phyloP scores from a whole-genome alignment of 1,140 invertebrate genomes.

The Dendrolimus kikuchii region DNA sequence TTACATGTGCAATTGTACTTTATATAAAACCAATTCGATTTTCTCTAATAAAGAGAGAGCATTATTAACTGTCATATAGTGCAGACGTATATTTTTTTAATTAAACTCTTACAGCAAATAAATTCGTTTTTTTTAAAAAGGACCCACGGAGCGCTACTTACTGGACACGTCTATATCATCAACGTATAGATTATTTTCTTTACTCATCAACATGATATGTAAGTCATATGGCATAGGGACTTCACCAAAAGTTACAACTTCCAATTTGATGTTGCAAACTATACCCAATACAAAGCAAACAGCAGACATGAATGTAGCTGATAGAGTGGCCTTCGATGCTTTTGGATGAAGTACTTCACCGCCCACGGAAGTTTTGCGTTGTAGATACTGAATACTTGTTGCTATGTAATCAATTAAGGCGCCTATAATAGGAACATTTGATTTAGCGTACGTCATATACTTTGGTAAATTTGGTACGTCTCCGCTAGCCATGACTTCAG shows the following conservation, averaged over 20 bases:
- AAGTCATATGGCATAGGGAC: conserved; percentile 43
- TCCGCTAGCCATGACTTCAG: conserved; percentile 17
- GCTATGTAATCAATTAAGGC: conserved; percentile 49
- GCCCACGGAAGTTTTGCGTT: conserved; percentile 26
- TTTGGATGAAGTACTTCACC: conserved; percentile 34
- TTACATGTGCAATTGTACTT: too few relatives aligned
- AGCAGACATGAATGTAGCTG: conserved; percentile 36
- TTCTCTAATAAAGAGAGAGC: too few relatives aligned
- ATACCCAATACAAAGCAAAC: conserved; percentile 43
- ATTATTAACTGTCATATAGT: too few relatives aligned
- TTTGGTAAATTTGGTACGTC: conserved; percentile 19
- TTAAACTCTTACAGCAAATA: too few relatives aligned
- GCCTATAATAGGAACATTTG: conserved; percentile 37
- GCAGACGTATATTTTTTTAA: too few relatives aligned
- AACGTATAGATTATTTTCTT: conserved; percentile 49
- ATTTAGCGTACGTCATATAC: conserved; percentile 44
- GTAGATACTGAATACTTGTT: conserved; percentile 40
- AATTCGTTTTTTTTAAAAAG: too few relatives aligned
- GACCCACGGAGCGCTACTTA: too few relatives aligned
- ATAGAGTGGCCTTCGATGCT: conserved; percentile 25
- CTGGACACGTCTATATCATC: conserved; percentile 54
- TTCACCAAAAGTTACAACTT: conserved; percentile 44
- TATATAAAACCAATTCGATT: too few relatives aligned
- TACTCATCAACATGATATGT: conserved; percentile 53
- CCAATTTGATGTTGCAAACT: conserved; percentile 50